These are phyloP conservation scores for Caenorhabditis drosophilae DNA, from an alignment of 2,888 invertebrate genomes.

Conservation along the genomic window DNA sequence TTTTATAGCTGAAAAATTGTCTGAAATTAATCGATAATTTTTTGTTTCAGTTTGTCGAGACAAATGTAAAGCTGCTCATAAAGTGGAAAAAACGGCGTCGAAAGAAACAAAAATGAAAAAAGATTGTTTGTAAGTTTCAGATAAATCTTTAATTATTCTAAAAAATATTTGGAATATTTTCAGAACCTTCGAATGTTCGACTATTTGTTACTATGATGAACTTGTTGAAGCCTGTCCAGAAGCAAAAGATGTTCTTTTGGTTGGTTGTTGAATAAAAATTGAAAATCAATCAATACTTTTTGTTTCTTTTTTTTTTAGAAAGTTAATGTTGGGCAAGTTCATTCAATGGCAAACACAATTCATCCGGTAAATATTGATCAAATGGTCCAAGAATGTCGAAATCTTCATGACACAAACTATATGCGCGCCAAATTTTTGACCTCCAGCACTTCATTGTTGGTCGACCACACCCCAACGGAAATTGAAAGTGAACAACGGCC, in stretches of 20 bases:
- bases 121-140: slow-evolving; percentile 27
- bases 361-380: slow-evolving; percentile 47
- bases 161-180: slow-evolving; percentile 1
- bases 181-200: slow-evolving; percentile 62
- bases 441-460: slow-evolving; percentile 23
- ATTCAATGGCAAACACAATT: slow-evolving; percentile 41
- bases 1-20: background rate
- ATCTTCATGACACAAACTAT: slow-evolving; percentile 44
- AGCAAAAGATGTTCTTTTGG: slow-evolving; percentile 55
- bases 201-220: slow-evolving; percentile 64
- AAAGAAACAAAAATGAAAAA: slow-evolving; percentile 44
- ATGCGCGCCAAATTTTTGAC: slow-evolving; percentile 42
- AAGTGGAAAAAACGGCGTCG: slow-evolving; percentile 34
- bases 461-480: slow-evolving; percentile 34
- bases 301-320: slow-evolving; percentile 38
- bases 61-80: slow-evolving; percentile 40
- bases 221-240: slow-evolving; percentile 58
- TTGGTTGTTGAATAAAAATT: too few species aligned
- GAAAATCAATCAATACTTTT: too few species aligned
- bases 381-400: slow-evolving; percentile 45
- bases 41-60: slow-evolving; percentile 39
- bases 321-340: slow-evolving; percentile 47
- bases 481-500: slow-evolving; percentile 21
- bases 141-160: background rate
- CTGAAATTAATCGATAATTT: too few species aligned